Base-by-base conservation (phyloP, 1,140 invertebrate species). In the Coelopa frigida region DNA sequence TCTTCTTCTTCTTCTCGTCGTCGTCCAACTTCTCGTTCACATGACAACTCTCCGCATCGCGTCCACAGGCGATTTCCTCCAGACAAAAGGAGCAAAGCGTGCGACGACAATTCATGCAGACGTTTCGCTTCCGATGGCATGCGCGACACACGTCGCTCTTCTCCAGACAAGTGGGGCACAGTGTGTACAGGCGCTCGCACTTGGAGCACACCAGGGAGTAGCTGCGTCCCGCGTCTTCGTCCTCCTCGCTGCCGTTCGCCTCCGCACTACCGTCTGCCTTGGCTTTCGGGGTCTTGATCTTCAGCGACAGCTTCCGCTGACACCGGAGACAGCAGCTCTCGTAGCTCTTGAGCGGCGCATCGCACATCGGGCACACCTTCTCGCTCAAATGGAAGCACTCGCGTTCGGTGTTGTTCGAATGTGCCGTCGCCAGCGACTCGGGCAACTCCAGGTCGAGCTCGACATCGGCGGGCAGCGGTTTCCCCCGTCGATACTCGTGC, bases 381-480 rank as follows among this genome's bases (percentile, higher is more conserved):
- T 67, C 63, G 50, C 56, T 59, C 26, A 67, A 44, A 49, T 67
- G 63, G 53, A 66, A 67, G 52, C 63, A 67, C 51, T 67, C 59
- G 20, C 53, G 53, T 41, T 66, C 59, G 15, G 57, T 59, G 43
- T 59, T 61, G n/a, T n/a, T n/a, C n/a, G n/a, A n/a, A n/a, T n/a
- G n/a, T n/a, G n/a, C n/a, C n/a, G n/a, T n/a, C 2, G 54, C 35
- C 50, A 56, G 49, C 51, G 55, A 50, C 3, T 15, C 2, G 20
- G 57, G 61, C 43, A 63, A 23, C 36, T 61, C 57, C 38, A 62
- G 53, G n/a, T 58, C 59, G 12, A 61, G 45, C 31, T 61, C 62
- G 26, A 62, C 50, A 24, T 44, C 55, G 5, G 49, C 39, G 8
- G 59, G 58, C 40, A 65, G 7, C 2, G 61, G 55, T 21, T 58